Percentiles rank a stretch among this genome's conserved stretches.
Conservation (phyloP, 92 coral and sea anemone species). For the Heteractis magnifica region DNA sequence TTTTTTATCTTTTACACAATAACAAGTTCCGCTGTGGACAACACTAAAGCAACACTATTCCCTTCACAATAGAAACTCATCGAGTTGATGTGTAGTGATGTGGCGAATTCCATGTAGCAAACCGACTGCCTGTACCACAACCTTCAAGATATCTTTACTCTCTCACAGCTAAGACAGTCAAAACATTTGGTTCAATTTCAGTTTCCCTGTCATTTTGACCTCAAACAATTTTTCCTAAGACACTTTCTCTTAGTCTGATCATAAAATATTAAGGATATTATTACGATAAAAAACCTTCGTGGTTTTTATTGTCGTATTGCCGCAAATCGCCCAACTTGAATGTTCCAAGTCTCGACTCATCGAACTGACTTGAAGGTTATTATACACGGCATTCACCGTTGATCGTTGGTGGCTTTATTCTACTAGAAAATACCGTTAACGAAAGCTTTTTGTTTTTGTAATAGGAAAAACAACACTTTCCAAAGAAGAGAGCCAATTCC, state of each 20-base stretch:
- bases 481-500: background rate
- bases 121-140: background rate
- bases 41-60: background rate
- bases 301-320: background rate
- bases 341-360: background rate
- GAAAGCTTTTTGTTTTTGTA: background rate
- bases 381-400: background rate
- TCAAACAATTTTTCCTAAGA: background rate
- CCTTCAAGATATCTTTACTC: background rate
- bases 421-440: background rate
- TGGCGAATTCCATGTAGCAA: background rate
- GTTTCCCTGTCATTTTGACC: background rate
- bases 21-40: conserved; percentile 11
- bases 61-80: background rate
- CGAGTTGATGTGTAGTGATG: background rate
- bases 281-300: background rate
- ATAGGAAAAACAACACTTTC: background rate
- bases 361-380: background rate
- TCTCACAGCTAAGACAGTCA: background rate
- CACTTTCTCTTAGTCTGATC: background rate
- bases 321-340: conserved; percentile 6
- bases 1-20: conserved; percentile 16
- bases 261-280: background rate
- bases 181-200: background rate
- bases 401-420: background rate